Evolutionary conservation across 2,888 invertebrate genomes (phyloP).

Genomic region (Lasioglossum calceatum): DNA sequence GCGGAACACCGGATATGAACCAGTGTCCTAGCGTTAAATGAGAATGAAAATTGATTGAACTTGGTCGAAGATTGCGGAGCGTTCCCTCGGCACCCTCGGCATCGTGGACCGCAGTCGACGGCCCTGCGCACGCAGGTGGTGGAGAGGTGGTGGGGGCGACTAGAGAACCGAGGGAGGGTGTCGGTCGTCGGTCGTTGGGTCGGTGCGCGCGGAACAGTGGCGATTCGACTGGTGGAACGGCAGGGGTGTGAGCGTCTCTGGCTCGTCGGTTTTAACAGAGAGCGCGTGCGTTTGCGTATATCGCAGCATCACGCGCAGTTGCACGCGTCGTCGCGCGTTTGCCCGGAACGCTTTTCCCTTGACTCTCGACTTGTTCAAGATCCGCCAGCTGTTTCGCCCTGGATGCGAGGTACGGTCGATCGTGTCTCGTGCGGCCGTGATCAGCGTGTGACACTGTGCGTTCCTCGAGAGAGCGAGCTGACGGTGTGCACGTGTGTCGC

Average conservation of each 20-base stretch:
- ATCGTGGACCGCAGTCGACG: constrained; percentile 28
- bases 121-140: constrained; percentile 46
- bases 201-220: constrained; percentile 64
- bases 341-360: neutral
- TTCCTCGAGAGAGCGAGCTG: constrained; percentile 39
- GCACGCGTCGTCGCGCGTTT: neutral
- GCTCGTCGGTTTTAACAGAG: constrained; percentile 23
- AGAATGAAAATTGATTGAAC: neutral
- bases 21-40: neutral
- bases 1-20: no score
- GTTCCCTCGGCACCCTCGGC: neutral
- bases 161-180: constrained; percentile 36
- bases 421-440: neutral
- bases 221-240: constrained; percentile 55
- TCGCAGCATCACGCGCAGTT: constrained; percentile 4
- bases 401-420: neutral
- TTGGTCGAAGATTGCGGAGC: neutral
- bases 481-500: constrained; percentile 52
- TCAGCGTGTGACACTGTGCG: constrained; percentile 9
- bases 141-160: constrained; percentile 39
- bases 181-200: constrained; percentile 57
- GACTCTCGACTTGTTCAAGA: no score
- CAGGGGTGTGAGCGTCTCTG: constrained; percentile 12
- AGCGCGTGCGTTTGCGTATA: constrained; percentile 45
- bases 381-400: neutral